Conservation (phyloP, 2,888 invertebrate genomes). For the Andrena hattorfiana region DNA sequence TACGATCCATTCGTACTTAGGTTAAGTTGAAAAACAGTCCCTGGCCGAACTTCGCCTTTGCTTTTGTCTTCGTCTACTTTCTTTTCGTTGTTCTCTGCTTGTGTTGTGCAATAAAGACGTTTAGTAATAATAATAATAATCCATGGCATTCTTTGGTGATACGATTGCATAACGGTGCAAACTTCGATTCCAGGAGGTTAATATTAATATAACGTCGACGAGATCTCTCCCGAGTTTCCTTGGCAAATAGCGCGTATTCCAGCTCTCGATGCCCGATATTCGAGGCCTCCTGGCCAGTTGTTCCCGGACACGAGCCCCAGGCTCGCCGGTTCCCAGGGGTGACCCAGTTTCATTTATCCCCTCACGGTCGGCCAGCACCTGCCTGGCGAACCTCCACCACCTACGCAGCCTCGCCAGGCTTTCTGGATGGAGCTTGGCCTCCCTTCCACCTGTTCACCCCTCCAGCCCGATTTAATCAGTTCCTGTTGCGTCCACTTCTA, state of each 20-base stretch:
- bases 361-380: slow-evolving; percentile 61
- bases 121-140: too few species aligned
- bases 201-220: neutral
- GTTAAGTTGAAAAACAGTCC: too few species aligned
- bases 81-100: too few species aligned
- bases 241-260: neutral
- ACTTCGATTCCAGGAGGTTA: neutral
- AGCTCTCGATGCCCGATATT: slow-evolving; percentile 33
- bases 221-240: neutral
- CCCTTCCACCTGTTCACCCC: slow-evolving; percentile 29
- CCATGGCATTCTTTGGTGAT: neutral
- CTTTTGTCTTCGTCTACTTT: too few species aligned
- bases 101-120: too few species aligned
- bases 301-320: slow-evolving; percentile 70
- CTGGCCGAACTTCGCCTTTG: too few species aligned
- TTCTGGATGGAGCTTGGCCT: slow-evolving; percentile 49
- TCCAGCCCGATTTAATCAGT: neutral
- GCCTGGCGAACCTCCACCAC: slow-evolving; percentile 61
- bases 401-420: slow-evolving; percentile 50
- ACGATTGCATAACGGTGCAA: slow-evolving; percentile 1
- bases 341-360: slow-evolving; percentile 77
- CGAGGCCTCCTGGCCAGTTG: slow-evolving; percentile 58
- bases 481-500: neutral
- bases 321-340: slow-evolving; percentile 77
- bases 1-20: neutral